Base-by-base conservation (phyloP, 2,797 vertebrate genomes). In the Ceryle rudis region DNA sequence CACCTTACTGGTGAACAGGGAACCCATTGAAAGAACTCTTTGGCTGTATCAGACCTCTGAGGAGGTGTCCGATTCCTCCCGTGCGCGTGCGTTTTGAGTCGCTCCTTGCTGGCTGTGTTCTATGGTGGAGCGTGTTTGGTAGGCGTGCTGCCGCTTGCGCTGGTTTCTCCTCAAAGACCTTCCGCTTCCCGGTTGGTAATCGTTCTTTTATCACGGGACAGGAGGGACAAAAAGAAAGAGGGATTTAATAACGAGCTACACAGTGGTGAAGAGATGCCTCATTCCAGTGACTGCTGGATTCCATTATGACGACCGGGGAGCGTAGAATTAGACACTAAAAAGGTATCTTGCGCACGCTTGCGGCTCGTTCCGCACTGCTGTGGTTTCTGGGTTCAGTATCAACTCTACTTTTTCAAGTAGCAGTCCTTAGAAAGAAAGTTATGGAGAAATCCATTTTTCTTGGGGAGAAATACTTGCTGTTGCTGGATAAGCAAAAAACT, bases 121-220 rank as follows among this genome's bases (percentile, higher is more conserved):
- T 22, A 99, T 99, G 60, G 99, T 98, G 5, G 99, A 99, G 60
- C 99, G 99, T 0, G 99, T 99, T 92, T 99, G 99, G 89, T 99
- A 99, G 35, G 99, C 92, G 33, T 99, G 99, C 94, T 99, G 99
- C 64, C 98, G 99, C 84, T 98, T 98, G 65, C 98, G 98, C 31
- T 98, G 99, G 62, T 98, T 98, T 16, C 98, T 98, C 39, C 99
- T 98, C 87, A 99, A 96, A 54, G 98, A 98, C 41, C 99, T 98
- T 8, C 98, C 98, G 8, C 98, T 98, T 5, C 98, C 97, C 39
- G 97, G 95, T 15, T 98, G 97, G 19, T 97, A 97, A 74, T 99
- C 98, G 0, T 90, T 98, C 99, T 99, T 71, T 61, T 46, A 52
- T 54, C 69, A 66, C 2, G 39, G 37, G 29, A 61, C 42, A 91